These are phyloP conservation scores for Brachionus paranguensis DNA, from an alignment of 1,140 invertebrate species.

Conservation along the genomic window DNA sequence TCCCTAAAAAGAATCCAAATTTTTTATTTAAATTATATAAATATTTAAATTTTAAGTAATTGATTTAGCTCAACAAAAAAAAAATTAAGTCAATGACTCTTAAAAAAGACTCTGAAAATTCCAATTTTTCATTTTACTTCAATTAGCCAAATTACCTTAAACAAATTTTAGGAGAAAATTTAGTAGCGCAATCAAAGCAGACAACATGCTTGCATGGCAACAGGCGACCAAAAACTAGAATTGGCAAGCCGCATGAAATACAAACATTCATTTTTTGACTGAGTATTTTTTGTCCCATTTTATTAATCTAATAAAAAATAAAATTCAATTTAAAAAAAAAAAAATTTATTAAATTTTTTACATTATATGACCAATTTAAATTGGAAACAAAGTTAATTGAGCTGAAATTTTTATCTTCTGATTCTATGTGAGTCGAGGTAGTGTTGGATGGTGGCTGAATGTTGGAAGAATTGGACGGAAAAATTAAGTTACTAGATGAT, in stretches of 20 bases:
- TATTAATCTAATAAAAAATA: background rate
- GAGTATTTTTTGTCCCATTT: background rate
- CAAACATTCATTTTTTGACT: constrained; percentile 12
- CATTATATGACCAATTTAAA: background rate
- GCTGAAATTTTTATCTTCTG: background rate
- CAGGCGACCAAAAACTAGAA: constrained; percentile 4
- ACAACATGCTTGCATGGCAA: constrained; percentile 36
- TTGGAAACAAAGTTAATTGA: background rate
- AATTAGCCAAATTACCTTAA: background rate
- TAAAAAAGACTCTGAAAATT: no score
- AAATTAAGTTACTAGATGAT: background rate
- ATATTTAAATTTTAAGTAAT: no score
- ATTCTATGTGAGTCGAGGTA: background rate
- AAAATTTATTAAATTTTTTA: background rate
- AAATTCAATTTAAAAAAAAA: background rate
- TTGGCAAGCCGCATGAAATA: background rate
- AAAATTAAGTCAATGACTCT: no score
- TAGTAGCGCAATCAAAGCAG: background rate
- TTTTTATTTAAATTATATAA: no score
- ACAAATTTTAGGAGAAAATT: background rate
- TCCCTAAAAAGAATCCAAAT: no score
- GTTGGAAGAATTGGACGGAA: background rate
- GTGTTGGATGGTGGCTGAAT: background rate
- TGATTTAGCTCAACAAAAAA: background rate
- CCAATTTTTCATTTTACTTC: background rate